Evolutionary conservation across 2,797 vertebrate genomes (phyloP).

Genomic region (Toxotes lorentzi): DNA sequence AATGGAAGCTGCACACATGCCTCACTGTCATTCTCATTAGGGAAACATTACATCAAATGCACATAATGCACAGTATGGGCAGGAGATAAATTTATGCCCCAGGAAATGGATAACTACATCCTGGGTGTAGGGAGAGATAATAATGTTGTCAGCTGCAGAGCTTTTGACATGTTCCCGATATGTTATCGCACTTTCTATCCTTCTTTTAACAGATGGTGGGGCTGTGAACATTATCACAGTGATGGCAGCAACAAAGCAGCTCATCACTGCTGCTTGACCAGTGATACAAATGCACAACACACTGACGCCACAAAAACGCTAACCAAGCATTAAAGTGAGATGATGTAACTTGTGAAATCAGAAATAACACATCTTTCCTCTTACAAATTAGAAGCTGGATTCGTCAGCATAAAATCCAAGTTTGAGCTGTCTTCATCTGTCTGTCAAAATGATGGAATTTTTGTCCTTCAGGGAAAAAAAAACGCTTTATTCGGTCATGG

Average conservation of each 20-base stretch:
- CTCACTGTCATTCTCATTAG: conserved; percentile 50
- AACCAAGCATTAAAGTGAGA: background rate
- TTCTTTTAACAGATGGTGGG: conserved; percentile 49
- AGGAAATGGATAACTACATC: conserved; percentile 73
- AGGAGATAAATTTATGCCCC: conserved; percentile 56
- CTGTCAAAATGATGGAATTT: background rate
- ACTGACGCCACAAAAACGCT: background rate
- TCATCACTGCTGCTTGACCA: conserved; percentile 45
- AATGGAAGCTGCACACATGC: conserved; percentile 43
- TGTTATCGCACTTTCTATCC: conserved; percentile 49
- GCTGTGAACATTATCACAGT: conserved; percentile 46
- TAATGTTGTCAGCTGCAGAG: conserved; percentile 44
- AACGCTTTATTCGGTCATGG: background rate
- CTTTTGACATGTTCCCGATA: conserved; percentile 52
- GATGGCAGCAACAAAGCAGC: conserved; percentile 39
- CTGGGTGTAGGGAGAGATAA: conserved; percentile 45
- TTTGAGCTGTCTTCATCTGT: background rate
- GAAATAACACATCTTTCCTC: background rate
- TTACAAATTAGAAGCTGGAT: background rate
- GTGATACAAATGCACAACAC: conserved; percentile 8
- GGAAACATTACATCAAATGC: conserved; percentile 61
- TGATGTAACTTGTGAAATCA: background rate
- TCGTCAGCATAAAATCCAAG: background rate
- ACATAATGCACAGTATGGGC: conserved; percentile 63
- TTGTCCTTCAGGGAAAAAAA: background rate